Conservation (phyloP, 2,113 vertebrate genomes). For the Peromyscus polionotus region DNA sequence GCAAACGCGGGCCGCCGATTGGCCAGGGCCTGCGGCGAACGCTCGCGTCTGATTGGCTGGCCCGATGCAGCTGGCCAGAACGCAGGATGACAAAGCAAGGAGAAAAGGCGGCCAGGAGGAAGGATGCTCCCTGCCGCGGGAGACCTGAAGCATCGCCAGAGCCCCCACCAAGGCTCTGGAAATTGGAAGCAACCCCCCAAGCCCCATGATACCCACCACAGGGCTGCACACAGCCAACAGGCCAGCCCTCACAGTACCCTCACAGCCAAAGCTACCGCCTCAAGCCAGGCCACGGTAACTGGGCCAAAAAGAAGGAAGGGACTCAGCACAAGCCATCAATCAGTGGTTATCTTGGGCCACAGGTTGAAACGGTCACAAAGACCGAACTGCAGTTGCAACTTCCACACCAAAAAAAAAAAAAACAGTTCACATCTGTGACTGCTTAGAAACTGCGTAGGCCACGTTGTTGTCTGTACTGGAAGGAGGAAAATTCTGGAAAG, state of each 20-base stretch:
- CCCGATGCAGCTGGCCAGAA: slow-evolving; percentile 45
- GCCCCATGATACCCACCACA: neutral
- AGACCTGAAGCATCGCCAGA: neutral
- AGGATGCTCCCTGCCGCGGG: neutral
- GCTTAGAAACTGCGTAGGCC: neutral
- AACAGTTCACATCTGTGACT: neutral
- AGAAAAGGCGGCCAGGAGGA: slow-evolving; percentile 2
- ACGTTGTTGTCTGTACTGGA: neutral
- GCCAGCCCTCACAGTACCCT: neutral
- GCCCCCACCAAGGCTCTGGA: neutral
- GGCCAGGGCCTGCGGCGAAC: slow-evolving; percentile 72
- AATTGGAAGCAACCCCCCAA: neutral
- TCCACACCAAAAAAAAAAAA: neutral
- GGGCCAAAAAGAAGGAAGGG: neutral
- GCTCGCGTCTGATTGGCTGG: slow-evolving; percentile 81
- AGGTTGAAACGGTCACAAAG: slow-evolving; percentile 1
- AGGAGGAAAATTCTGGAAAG: neutral
- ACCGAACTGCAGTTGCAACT: neutral
- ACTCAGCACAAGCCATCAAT: neutral
- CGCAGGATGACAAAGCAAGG: slow-evolving; percentile 38
- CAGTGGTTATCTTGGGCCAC: neutral
- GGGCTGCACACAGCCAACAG: neutral
- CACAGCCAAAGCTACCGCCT: neutral
- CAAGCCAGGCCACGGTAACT: neutral
- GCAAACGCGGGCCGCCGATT: slow-evolving; percentile 78